A percentile compares a stretch with the other conserved stretches of the same genome.
Conservation (phyloP, 2,113 vertebrate species). For the Gymnobelideus leadbeateri region DNA sequence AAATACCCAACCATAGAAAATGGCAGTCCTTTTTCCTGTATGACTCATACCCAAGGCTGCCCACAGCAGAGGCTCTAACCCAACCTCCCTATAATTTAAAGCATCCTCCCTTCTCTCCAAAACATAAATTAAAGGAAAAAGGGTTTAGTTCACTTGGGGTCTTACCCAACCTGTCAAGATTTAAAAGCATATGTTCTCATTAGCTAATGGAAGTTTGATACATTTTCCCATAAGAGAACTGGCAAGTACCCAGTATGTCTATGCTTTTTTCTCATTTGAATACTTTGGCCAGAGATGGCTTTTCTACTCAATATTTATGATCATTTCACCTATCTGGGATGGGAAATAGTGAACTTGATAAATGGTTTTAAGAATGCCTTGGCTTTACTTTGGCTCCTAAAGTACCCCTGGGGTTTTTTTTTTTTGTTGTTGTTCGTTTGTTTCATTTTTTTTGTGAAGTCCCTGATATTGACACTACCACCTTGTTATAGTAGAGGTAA, state of each 20-base stretch:
- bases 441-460: slow-evolving; percentile 10
- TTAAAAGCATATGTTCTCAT: background rate
- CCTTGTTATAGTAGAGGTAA: background rate
- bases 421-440: background rate
- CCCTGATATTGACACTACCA: background rate
- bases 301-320: slow-evolving; percentile 58
- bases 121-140: background rate
- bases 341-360: slow-evolving; percentile 49
- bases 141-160: background rate
- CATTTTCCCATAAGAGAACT: slow-evolving; percentile 25
- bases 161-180: background rate
- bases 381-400: slow-evolving; percentile 9
- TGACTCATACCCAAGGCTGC: background rate
- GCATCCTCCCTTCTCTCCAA: background rate
- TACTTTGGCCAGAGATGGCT: slow-evolving; percentile 47
- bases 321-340: slow-evolving; percentile 64
- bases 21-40: background rate
- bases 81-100: background rate
- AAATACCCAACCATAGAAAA: background rate
- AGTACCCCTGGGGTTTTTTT: background rate
- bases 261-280: slow-evolving; percentile 53
- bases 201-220: background rate
- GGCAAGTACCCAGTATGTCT: background rate
- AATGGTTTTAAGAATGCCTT: slow-evolving; percentile 49
- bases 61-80: background rate